Evolutionary conservation across 1,140 invertebrate genomes (phyloP).

Genomic region (Zaprionus davidi): DNA sequence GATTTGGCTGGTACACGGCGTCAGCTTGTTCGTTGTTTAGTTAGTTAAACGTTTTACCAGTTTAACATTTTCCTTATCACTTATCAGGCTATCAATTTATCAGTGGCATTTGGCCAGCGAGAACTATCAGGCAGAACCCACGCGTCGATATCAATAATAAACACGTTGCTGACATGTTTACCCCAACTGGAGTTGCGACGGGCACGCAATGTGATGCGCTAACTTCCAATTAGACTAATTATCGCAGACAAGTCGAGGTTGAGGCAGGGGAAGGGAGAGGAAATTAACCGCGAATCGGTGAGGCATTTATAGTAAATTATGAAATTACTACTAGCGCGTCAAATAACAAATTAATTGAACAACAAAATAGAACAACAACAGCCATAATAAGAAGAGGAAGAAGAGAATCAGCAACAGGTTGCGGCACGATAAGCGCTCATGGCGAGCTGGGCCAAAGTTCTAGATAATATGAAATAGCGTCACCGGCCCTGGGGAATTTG

Average conservation of each 20-base stretch:
- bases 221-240: constrained; percentile 9
- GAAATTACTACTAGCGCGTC: constrained; percentile 11
- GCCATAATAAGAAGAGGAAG: background rate
- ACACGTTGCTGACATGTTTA: constrained; percentile 7
- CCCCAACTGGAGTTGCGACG: background rate
- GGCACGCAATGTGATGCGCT: background rate
- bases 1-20: background rate
- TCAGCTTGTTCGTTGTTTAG: background rate
- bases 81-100: background rate
- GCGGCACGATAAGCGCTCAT: constrained; percentile 32
- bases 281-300: constrained; percentile 1
- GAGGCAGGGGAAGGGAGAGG: no score
- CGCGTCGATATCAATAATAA: constrained; percentile 17
- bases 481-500: constrained; percentile 9
- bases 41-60: background rate
- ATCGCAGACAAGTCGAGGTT: background rate
- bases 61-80: background rate
- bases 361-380: constrained; percentile 1
- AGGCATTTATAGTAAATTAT: constrained; percentile 7
- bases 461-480: constrained; percentile 32
- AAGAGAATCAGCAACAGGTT: constrained; percentile 1
- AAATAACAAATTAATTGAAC: constrained; percentile 31
- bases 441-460: constrained; percentile 40
- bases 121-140: constrained; percentile 35
- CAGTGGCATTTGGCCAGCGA: background rate